phyloP scores from a whole-genome alignment of 2,113 vertebrate genomes.

The Etia nguti region DNA sequence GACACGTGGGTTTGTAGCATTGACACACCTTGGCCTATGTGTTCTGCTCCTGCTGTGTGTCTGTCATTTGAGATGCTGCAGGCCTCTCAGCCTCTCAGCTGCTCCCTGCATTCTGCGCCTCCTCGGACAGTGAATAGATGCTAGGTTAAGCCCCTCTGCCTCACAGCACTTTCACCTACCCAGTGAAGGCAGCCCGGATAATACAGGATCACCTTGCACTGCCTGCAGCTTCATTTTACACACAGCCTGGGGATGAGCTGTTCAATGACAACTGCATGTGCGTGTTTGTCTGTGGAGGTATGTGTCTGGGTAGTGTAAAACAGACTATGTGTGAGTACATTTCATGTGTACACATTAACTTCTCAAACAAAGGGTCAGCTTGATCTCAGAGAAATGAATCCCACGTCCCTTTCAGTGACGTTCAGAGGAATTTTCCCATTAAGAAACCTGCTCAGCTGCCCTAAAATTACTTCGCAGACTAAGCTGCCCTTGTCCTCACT shows the following conservation, averaged over 20 bases:
- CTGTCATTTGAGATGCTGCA: constrained; percentile 9
- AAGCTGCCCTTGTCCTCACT: constrained; percentile 57
- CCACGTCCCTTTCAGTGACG: constrained; percentile 23
- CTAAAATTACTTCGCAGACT: constrained; percentile 62
- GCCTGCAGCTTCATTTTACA: constrained; percentile 28
- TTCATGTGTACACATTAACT: constrained; percentile 5
- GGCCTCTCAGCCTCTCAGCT: background rate
- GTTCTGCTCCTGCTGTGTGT: background rate
- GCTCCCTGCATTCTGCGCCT: background rate
- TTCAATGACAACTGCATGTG: background rate
- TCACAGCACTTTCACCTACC: constrained; percentile 57
- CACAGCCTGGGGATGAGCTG: constrained; percentile 16
- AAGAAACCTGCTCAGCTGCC: constrained; percentile 52
- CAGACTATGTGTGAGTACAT: background rate
- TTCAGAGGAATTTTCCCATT: constrained; percentile 64
- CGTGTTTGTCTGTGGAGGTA: background rate
- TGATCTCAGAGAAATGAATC: constrained; percentile 23
- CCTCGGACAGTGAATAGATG: background rate
- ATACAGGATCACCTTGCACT: constrained; percentile 58
- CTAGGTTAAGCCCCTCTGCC: constrained; percentile 26
- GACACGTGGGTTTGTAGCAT: background rate
- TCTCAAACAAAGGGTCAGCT: constrained; percentile 14
- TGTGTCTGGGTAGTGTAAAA: background rate
- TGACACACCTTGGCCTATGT: constrained; percentile 16
- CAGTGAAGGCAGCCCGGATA: constrained; percentile 33